A percentile compares a stretch with the other conserved stretches of the same genome.
phyloP scores from a whole-genome alignment of 2,113 vertebrate species.

The Pyrgilauda ruficollis region DNA sequence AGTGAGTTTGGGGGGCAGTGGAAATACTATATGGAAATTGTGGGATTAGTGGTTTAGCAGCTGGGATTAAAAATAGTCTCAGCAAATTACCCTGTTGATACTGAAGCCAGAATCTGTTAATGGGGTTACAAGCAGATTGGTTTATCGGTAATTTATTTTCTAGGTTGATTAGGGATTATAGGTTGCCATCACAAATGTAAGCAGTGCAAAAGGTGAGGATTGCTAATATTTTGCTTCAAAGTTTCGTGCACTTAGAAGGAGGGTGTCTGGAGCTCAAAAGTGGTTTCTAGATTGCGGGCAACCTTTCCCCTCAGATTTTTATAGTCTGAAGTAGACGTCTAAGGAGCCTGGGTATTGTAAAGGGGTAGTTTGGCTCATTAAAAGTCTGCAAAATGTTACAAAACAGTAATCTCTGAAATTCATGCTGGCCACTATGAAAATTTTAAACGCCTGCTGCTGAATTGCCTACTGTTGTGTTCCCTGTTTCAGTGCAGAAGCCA shows the following conservation, averaged over 20 bases:
- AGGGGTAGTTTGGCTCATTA: neutral
- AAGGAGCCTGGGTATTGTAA: neutral
- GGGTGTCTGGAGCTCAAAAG: neutral
- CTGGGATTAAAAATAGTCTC: slow-evolving; percentile 70
- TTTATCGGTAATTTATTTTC: slow-evolving; percentile 66
- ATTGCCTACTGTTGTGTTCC: neutral
- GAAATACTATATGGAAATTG: slow-evolving; percentile 65
- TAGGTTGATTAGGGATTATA: slow-evolving; percentile 68
- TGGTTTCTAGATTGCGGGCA: neutral
- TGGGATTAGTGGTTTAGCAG: slow-evolving; percentile 77
- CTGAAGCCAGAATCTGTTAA: slow-evolving; percentile 64
- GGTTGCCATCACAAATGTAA: slow-evolving; percentile 4
- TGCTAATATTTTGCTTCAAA: neutral
- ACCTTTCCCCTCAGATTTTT: neutral
- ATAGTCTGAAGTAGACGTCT: neutral
- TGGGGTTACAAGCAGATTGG: slow-evolving; percentile 64
- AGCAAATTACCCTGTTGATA: slow-evolving; percentile 68
- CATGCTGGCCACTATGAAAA: neutral
- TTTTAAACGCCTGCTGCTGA: neutral
- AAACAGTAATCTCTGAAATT: neutral
- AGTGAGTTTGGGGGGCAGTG: slow-evolving; percentile 41
- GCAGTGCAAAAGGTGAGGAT: neutral
- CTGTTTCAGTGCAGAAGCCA: neutral
- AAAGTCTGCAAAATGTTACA: neutral
- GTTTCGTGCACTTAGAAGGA: neutral